Evolutionary conservation across 2,888 invertebrate genomes (phyloP).

Genomic region (Atethmia centrago): DNA sequence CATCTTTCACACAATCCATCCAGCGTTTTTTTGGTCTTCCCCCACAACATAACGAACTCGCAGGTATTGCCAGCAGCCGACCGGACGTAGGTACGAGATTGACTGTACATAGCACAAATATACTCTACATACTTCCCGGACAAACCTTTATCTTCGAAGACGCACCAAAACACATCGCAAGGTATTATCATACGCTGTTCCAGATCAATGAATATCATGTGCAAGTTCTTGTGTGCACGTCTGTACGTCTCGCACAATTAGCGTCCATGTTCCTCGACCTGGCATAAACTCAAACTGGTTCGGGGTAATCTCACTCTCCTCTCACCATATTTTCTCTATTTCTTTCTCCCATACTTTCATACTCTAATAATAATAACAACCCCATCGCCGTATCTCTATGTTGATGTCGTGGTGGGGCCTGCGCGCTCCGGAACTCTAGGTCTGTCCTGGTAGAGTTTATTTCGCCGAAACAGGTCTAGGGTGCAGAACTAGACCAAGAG

Average conservation of each 20-base stretch:
- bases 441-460: too few species aligned
- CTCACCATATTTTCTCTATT: too few species aligned
- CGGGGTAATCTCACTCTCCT: too few species aligned
- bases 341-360: too few species aligned
- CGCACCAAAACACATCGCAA: not conserved
- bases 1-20: not conserved
- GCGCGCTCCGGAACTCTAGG: too few species aligned
- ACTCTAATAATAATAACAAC: too few species aligned
- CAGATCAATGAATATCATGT: not conserved
- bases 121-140: not conserved
- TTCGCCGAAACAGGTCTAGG: too few species aligned
- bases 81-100: not conserved
- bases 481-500: too few species aligned
- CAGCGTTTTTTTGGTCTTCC: not conserved
- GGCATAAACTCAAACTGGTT: too few species aligned
- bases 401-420: too few species aligned
- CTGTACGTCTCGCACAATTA: not conserved
- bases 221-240: too few species aligned
- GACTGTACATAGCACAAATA: not conserved
- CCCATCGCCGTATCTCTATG: too few species aligned
- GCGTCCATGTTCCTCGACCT: not conserved
- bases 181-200: not conserved
- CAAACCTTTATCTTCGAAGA: not conserved
- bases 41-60: not conserved
- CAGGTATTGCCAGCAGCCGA: not conserved